These are phyloP conservation scores for Neoseiulus cucumeris DNA, from an alignment of 1,140 invertebrate genomes.

Conservation along the genomic window DNA sequence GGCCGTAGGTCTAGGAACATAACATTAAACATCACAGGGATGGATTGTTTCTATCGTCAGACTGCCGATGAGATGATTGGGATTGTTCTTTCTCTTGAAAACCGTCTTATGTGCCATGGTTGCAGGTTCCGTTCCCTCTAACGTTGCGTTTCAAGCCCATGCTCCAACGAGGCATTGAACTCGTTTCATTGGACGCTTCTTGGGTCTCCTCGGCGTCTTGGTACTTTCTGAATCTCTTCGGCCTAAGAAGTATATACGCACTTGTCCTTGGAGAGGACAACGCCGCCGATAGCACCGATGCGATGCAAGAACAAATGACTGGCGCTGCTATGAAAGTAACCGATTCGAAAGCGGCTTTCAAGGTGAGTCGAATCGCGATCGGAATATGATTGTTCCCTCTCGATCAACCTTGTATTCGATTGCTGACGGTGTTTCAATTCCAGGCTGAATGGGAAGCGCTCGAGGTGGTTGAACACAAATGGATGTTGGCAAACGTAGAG, in stretches of 20 bases:
- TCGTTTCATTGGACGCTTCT: slow-evolving; percentile 82
- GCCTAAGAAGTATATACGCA: slow-evolving; percentile 87
- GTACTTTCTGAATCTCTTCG: slow-evolving; percentile 99
- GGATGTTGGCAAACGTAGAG: slow-evolving; percentile 60
- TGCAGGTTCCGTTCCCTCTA: slow-evolving; percentile 84
- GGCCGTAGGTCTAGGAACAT: too few species aligned
- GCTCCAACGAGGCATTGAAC: slow-evolving; percentile 91
- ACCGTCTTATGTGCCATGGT: slow-evolving; percentile 15
- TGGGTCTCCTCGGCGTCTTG: slow-evolving; percentile 99
- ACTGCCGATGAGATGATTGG: too few species aligned
- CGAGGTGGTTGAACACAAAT: slow-evolving; percentile 82
- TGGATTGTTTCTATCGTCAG: too few species aligned
- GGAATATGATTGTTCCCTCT: background rate
- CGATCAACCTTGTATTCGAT: background rate
- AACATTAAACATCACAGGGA: too few species aligned
- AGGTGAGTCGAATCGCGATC: slow-evolving; percentile 29
- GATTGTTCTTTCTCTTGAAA: background rate
- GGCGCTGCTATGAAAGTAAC: slow-evolving; percentile 89
- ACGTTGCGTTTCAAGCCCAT: slow-evolving; percentile 96
- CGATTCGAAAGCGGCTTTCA: slow-evolving; percentile 94
- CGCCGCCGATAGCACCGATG: slow-evolving; percentile 78
- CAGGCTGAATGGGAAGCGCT: slow-evolving; percentile 91
- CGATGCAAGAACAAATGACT: slow-evolving; percentile 96
- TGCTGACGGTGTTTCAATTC: background rate
- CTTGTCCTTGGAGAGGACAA: slow-evolving; percentile 73